Evolutionary conservation across 2,888 invertebrate species (phyloP).

Genomic region (Melanostoma mellinum): DNA sequence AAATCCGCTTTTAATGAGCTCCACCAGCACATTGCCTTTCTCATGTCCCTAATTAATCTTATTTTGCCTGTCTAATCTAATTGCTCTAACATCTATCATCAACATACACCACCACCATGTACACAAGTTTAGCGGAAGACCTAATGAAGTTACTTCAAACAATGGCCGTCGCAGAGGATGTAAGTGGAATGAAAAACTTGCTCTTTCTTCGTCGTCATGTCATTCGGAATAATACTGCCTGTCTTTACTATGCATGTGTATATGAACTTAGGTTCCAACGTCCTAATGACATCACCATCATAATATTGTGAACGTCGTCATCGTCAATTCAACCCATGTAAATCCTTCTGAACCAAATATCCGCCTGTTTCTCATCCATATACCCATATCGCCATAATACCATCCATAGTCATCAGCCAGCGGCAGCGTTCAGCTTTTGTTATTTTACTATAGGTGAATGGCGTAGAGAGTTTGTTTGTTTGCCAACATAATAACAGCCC

Average conservation of each 20-base stretch:
- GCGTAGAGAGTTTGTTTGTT: conserved; percentile 32
- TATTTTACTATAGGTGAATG: background rate
- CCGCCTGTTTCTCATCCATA: background rate
- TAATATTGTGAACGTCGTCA: conserved; percentile 63
- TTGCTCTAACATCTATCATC: conserved; percentile 65
- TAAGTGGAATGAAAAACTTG: conserved; percentile 41
- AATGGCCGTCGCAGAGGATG: conserved; percentile 48
- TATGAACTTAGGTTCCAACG: conserved; percentile 25
- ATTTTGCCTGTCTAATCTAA: conserved; percentile 63
- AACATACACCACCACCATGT: conserved; percentile 31
- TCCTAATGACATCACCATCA: conserved; percentile 64
- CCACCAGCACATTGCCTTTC: conserved; percentile 33
- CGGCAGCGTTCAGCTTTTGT: background rate
- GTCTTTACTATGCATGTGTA: background rate
- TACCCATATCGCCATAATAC: too few relatives aligned
- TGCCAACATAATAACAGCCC: conserved; percentile 39
- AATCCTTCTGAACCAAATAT: conserved; percentile 46
- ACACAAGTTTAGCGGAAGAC: conserved; percentile 49
- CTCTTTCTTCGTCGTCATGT: conserved; percentile 13
- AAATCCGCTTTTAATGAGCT: conserved; percentile 60
- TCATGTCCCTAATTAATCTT: conserved; percentile 64
- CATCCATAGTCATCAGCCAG: too few relatives aligned
- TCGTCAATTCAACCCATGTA: conserved; percentile 53
- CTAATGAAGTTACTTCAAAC: conserved; percentile 63
- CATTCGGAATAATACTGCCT: background rate